Percentiles rank a stretch among this genome's conserved stretches.
phyloP scores from a whole-genome alignment of 2,113 vertebrate genomes.

The Percopsis transmontana region DNA sequence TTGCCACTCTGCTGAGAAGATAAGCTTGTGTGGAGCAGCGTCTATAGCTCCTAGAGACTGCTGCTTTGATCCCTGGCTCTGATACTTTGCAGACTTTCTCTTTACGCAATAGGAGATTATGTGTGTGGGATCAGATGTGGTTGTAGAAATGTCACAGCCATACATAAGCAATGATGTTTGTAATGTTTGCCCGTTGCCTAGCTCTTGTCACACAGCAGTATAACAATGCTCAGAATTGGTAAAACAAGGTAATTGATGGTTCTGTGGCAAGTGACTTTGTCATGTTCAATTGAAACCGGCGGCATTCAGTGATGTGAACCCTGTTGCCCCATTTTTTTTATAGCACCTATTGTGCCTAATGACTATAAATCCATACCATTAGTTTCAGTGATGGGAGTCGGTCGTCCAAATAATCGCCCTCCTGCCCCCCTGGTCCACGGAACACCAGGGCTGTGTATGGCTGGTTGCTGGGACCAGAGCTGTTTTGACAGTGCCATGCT shows the following conservation, averaged over 20 bases:
- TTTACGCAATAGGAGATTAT: slow-evolving; percentile 28
- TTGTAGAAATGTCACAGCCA: slow-evolving; percentile 17
- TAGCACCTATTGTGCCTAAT: not conserved
- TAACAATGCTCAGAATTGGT: not conserved
- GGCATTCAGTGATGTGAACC: not conserved
- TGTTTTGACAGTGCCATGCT: slow-evolving; percentile 15
- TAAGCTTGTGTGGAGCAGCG: slow-evolving; percentile 59
- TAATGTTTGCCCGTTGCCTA: slow-evolving; percentile 1
- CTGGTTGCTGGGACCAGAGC: slow-evolving; percentile 30
- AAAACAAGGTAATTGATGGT: not conserved
- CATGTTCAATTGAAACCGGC: not conserved
- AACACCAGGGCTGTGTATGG: not conserved
- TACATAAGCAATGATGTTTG: slow-evolving; percentile 3
- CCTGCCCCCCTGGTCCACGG: slow-evolving; percentile 10
- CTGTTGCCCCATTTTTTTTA: not conserved
- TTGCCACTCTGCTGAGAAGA: slow-evolving; percentile 56
- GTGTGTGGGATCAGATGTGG: slow-evolving; percentile 14
- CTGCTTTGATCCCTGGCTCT: slow-evolving; percentile 52
- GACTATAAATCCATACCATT: not conserved
- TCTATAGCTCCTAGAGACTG: slow-evolving; percentile 55
- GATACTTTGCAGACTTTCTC: slow-evolving; percentile 19
- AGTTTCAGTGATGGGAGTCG: slow-evolving; percentile 6
- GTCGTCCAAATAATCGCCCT: not conserved
- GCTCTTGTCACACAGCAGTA: slow-evolving; percentile 8
- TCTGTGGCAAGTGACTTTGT: not conserved